These are phyloP conservation scores for Drosophila funebris DNA, from an alignment of 1,140 invertebrate species.

Conservation along the genomic window DNA sequence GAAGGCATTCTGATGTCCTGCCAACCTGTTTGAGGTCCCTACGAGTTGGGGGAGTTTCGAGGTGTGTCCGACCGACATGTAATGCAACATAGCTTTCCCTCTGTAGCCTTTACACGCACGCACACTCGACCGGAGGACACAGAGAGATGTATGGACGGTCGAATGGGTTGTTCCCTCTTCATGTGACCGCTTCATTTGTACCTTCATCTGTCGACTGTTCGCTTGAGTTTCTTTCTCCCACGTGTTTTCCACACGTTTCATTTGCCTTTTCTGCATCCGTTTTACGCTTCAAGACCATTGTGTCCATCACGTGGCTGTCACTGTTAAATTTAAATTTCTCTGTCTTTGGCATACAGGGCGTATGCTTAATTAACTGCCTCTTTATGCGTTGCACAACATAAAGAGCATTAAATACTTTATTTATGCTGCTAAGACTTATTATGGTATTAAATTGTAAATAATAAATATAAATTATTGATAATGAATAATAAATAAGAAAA, in stretches of 20 bases:
- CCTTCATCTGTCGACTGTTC: background rate
- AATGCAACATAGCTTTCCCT: slow-evolving; percentile 57
- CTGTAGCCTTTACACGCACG: background rate
- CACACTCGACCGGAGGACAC: background rate
- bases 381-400: background rate
- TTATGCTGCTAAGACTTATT: background rate
- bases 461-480: too few species aligned
- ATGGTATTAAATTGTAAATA: background rate
- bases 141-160: background rate
- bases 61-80: slow-evolving; percentile 50
- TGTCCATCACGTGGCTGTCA: background rate
- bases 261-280: slow-evolving; percentile 1
- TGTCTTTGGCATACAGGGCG: background rate
- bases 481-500: too few species aligned
- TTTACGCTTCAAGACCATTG: background rate
- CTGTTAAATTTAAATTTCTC: background rate
- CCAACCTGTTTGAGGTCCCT: background rate
- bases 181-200: slow-evolving; percentile 3
- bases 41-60: slow-evolving; percentile 33
- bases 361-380: background rate
- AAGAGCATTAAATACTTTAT: background rate
- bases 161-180: background rate
- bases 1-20: background rate
- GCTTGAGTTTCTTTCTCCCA: background rate
- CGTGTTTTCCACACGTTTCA: slow-evolving; percentile 8